These are phyloP conservation scores for Polydrusus tereticollis DNA, from an alignment of 2,888 invertebrate species.

Conservation along the genomic window DNA sequence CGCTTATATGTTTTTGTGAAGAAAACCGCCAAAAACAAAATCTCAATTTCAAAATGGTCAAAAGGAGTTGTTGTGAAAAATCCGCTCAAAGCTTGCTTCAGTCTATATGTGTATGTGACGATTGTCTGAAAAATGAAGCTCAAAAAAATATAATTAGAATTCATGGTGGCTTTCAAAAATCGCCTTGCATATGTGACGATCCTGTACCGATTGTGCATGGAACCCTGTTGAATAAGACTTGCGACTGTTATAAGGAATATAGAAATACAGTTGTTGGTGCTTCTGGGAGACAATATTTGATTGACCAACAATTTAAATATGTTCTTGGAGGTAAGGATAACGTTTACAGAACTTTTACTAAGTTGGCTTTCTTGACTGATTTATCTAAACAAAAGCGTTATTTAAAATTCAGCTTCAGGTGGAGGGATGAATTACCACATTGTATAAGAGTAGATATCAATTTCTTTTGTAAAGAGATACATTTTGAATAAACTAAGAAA, in stretches of 20 bases:
- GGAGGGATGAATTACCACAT: too few relatives aligned
- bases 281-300: slow-evolving; percentile 43
- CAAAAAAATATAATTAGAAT: slow-evolving; percentile 48
- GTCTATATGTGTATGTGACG: slow-evolving; percentile 32
- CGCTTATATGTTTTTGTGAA: slow-evolving; percentile 32
- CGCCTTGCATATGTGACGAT: slow-evolving; percentile 43
- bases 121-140: slow-evolving; percentile 34
- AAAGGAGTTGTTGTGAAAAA: slow-evolving; percentile 37
- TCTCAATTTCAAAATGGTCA: neutral
- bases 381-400: too few relatives aligned
- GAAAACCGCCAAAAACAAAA: slow-evolving; percentile 17
- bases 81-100: slow-evolving; percentile 26
- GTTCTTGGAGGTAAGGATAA: slow-evolving; percentile 31
- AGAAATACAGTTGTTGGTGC: slow-evolving; percentile 48
- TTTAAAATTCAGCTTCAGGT: too few relatives aligned
- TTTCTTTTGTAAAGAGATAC: too few relatives aligned
- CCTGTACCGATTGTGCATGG: slow-evolving; percentile 56
- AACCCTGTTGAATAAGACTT: slow-evolving; percentile 51
- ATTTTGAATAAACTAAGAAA: too few relatives aligned
- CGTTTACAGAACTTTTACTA: too few relatives aligned
- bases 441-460: too few relatives aligned
- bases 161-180: slow-evolving; percentile 51
- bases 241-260: slow-evolving; percentile 56
- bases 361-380: too few relatives aligned
- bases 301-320: slow-evolving; percentile 42